phyloP scores from a whole-genome alignment of 1,140 invertebrate species.

The Ruditapes philippinarum region DNA sequence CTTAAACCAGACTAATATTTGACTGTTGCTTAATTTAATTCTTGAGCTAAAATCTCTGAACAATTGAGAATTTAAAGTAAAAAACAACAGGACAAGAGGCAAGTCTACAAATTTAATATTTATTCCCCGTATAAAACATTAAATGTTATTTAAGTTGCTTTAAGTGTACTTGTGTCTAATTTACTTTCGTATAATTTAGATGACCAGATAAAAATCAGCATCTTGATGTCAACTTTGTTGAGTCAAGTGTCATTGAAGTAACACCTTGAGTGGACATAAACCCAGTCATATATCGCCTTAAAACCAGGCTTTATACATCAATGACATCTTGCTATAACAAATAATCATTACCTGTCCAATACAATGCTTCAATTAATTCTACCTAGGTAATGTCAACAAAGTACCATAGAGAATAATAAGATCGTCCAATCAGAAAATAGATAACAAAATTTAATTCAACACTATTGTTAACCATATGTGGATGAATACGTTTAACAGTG shows the following conservation, averaged over 20 bases:
- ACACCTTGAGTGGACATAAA: conserved; percentile 18
- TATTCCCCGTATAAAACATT: too few relatives aligned
- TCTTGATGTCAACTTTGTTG: neutral
- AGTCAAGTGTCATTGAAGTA: conserved; percentile 12
- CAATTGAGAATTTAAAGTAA: too few relatives aligned
- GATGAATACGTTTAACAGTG: conserved; percentile 53
- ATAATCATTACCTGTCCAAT: conserved; percentile 33
- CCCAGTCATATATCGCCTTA: neutral
- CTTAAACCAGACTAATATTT: too few relatives aligned
- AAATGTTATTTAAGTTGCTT: too few relatives aligned
- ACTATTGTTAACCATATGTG: conserved; percentile 41
- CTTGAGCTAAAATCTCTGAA: too few relatives aligned
- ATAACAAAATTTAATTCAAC: conserved; percentile 55
- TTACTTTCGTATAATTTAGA: too few relatives aligned
- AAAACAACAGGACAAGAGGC: too few relatives aligned
- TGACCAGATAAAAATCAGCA: neutral
- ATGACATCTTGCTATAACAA: conserved; percentile 34
- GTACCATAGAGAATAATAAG: conserved; percentile 1
- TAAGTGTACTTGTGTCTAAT: too few relatives aligned
- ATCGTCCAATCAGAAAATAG: conserved; percentile 57
- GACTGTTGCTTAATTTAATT: too few relatives aligned
- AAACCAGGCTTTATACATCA: neutral
- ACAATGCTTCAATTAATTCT: conserved; percentile 52
- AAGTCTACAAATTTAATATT: too few relatives aligned
- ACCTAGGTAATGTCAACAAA: conserved; percentile 26